These are phyloP conservation scores for Pavo muticus DNA, from an alignment of 2,113 vertebrate species.

Conservation along the genomic window DNA sequence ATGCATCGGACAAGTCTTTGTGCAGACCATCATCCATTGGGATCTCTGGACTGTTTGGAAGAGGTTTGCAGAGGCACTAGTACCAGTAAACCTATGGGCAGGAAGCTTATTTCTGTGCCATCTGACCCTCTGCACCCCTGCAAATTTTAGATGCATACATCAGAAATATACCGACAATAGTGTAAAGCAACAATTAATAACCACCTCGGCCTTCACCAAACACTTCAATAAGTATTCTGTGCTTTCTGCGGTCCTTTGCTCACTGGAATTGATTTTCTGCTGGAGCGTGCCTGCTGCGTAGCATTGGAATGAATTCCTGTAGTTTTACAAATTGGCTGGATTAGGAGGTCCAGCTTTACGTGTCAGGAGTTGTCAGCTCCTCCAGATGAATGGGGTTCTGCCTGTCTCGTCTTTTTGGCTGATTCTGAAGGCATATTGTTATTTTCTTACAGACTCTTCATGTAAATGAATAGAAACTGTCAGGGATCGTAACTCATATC, in stretches of 20 bases:
- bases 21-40: background rate
- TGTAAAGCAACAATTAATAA: background rate
- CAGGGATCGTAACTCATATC: background rate
- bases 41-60: background rate
- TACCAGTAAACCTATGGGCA: background rate
- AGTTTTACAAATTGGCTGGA: constrained; percentile 26
- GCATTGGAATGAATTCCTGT: constrained; percentile 37
- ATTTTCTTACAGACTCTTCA: background rate
- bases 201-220: background rate
- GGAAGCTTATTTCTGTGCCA: background rate
- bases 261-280: constrained; percentile 24
- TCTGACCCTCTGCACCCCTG: background rate
- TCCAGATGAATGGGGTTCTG: background rate
- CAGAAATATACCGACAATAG: background rate
- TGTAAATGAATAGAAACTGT: background rate
- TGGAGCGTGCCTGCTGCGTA: background rate
- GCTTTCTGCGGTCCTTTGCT: background rate
- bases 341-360: background rate
- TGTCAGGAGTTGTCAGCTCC: background rate
- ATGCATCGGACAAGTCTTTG: background rate
- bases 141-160: background rate
- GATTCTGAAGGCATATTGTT: background rate
- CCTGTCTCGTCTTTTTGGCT: background rate
- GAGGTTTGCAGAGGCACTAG: background rate
- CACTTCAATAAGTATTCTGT: constrained; percentile 5